A percentile compares a stretch with the other conserved stretches of the same genome.
These are phyloP conservation scores for Palythoa grandiflora DNA, from an alignment of 92 coral and sea anemone genomes.

Conservation along the genomic window DNA sequence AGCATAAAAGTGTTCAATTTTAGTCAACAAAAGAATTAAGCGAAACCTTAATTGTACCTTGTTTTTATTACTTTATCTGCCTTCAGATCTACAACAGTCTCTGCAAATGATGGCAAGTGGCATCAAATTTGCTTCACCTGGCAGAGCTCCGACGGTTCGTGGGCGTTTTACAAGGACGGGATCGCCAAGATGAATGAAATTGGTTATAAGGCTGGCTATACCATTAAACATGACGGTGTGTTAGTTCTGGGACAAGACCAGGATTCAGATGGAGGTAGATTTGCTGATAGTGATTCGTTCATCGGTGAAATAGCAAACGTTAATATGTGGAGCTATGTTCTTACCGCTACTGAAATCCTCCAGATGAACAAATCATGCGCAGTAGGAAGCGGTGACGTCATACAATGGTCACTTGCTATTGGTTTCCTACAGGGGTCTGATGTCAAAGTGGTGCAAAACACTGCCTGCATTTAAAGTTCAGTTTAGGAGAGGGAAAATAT, in stretches of 20 bases:
- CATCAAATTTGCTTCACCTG: conserved; percentile 30
- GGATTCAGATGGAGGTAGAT: conserved; percentile 5
- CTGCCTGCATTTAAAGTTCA: not conserved
- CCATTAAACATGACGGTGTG: conserved; percentile 17
- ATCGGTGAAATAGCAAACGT: conserved; percentile 37
- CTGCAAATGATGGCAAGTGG: conserved; percentile 39
- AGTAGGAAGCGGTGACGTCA: not conserved
- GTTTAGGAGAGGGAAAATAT: not conserved
- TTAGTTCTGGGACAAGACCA: conserved; percentile 43
- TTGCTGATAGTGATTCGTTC: not conserved
- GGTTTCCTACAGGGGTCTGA: not conserved
- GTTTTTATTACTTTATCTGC: not conserved
- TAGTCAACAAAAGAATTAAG: no score
- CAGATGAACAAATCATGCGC: conserved; percentile 1
- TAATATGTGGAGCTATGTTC: conserved; percentile 46
- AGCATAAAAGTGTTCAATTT: no score
- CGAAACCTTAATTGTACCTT: no score
- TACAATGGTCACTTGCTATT: conserved; percentile 23
- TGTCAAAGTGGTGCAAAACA: not conserved
- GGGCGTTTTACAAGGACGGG: conserved; percentile 24
- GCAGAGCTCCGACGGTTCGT: conserved; percentile 13
- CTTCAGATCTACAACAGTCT: not conserved
- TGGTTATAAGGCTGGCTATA: not conserved
- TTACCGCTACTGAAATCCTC: not conserved
- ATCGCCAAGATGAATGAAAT: not conserved